Evolutionary conservation across 2,888 invertebrate species (phyloP).

Genomic region (Dryococelus australis): DNA sequence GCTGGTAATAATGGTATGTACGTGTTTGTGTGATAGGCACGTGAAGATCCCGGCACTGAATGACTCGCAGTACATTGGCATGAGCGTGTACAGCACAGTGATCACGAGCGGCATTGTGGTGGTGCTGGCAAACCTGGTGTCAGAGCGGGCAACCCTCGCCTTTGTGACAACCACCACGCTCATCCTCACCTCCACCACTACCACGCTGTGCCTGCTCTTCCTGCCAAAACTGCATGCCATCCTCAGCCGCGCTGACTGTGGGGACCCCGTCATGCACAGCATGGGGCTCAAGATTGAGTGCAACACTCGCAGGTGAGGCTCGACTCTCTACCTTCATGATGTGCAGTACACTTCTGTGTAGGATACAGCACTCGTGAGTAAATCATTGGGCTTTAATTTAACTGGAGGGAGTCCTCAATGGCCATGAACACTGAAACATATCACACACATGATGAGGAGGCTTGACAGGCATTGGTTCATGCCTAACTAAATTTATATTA

Average conservation of each 20-base stretch:
- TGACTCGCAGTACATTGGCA: slow-evolving; percentile 92
- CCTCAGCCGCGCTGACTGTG: slow-evolving; percentile 59
- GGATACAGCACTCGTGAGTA: too few species aligned
- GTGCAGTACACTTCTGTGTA: too few species aligned
- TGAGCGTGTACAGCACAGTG: slow-evolving; percentile 91
- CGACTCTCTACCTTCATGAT: too few species aligned
- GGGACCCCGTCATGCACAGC: slow-evolving; percentile 86
- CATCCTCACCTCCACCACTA: slow-evolving; percentile 85
- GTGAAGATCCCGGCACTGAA: slow-evolving; percentile 92
- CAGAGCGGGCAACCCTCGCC: slow-evolving; percentile 80
- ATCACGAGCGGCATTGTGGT: slow-evolving; percentile 88
- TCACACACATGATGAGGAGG: too few species aligned
- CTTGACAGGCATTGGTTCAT: too few species aligned
- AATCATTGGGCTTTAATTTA: too few species aligned
- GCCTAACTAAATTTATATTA: too few species aligned
- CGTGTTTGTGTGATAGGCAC: slow-evolving; percentile 62
- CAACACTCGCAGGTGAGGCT: slow-evolving; percentile 72
- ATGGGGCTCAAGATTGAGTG: slow-evolving; percentile 88
- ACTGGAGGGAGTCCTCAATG: too few species aligned
- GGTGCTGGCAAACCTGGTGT: slow-evolving; percentile 85
- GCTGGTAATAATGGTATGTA: too few species aligned
- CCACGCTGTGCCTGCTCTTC: slow-evolving; percentile 85
- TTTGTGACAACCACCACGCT: slow-evolving; percentile 84
- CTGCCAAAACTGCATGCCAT: slow-evolving; percentile 84
- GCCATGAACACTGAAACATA: too few species aligned